phyloP scores from a whole-genome alignment of 2,113 vertebrate species.

The Passer montanus region DNA sequence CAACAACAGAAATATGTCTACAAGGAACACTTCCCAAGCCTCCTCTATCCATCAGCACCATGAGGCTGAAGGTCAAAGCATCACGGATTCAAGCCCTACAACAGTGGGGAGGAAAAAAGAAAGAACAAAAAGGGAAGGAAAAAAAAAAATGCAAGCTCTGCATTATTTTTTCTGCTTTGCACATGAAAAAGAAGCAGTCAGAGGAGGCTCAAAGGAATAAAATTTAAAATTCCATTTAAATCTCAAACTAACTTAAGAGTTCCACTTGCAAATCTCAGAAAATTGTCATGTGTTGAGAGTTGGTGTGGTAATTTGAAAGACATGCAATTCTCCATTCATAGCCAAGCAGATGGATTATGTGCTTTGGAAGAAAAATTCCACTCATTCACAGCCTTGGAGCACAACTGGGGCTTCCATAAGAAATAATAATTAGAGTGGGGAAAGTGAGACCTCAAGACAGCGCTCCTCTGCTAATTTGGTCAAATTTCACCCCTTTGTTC shows the following conservation, averaged over 20 bases:
- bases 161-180: constrained; percentile 14
- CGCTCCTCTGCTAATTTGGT: background rate
- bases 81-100: background rate
- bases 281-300: background rate
- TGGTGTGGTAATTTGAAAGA: constrained; percentile 1
- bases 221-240: constrained; percentile 8
- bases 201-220: background rate
- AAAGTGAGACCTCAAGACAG: background rate
- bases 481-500: background rate
- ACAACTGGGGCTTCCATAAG: background rate
- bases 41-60: background rate
- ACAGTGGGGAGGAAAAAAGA: fast-evolving
- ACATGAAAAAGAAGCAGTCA: background rate
- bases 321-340: background rate
- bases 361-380: constrained; percentile 24
- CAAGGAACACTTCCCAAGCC: background rate
- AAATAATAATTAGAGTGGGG: constrained; percentile 5
- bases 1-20: background rate
- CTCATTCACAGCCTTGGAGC: background rate
- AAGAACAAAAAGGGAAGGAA: background rate
- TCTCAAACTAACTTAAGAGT: constrained; percentile 9
- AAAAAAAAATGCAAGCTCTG: background rate
- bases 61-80: background rate
- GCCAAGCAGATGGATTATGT: constrained; percentile 7
- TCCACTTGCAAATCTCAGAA: constrained; percentile 8